A percentile compares a stretch with the other conserved stretches of the same genome.
phyloP scores from a whole-genome alignment of 92 coral and sea anemone genomes.

The Micromussa lordhowensis region DNA sequence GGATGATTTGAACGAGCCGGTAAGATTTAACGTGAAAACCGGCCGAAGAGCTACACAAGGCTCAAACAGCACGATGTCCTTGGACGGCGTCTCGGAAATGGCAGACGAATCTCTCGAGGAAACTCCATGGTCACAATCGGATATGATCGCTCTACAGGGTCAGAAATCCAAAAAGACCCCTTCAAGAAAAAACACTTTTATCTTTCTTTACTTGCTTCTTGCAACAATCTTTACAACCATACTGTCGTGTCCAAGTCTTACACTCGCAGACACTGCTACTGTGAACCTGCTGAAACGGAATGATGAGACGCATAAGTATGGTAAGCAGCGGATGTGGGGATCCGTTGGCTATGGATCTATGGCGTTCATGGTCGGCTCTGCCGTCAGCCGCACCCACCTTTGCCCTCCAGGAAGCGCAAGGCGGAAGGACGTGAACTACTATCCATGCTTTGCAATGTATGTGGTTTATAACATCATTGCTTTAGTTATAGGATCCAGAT shows the following conservation, averaged over 20 bases:
- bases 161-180: constrained; percentile 39
- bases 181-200: constrained; percentile 27
- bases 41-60: not conserved
- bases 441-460: constrained; percentile 88
- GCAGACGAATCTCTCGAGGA: constrained; percentile 77
- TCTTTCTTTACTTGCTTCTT: constrained; percentile 82
- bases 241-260: constrained; percentile 93
- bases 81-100: constrained; percentile 69
- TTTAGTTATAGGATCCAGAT: constrained; percentile 76
- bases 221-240: constrained; percentile 85
- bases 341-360: constrained; percentile 93
- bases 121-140: constrained; percentile 89
- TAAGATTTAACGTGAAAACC: not conserved
- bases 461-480: constrained; percentile 80
- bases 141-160: constrained; percentile 63
- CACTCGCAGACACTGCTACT: constrained; percentile 95
- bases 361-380: constrained; percentile 94
- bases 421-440: constrained; percentile 91
- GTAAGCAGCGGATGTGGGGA: constrained; percentile 95
- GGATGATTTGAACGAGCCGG: not conserved
- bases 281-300: constrained; percentile 86
- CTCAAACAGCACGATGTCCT: constrained; percentile 34
- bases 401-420: constrained; percentile 92
- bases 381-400: constrained; percentile 89
- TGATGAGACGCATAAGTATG: constrained; percentile 91